Evolutionary conservation across 2,888 invertebrate species (phyloP).

Genomic region (Synergus itoensis): DNA sequence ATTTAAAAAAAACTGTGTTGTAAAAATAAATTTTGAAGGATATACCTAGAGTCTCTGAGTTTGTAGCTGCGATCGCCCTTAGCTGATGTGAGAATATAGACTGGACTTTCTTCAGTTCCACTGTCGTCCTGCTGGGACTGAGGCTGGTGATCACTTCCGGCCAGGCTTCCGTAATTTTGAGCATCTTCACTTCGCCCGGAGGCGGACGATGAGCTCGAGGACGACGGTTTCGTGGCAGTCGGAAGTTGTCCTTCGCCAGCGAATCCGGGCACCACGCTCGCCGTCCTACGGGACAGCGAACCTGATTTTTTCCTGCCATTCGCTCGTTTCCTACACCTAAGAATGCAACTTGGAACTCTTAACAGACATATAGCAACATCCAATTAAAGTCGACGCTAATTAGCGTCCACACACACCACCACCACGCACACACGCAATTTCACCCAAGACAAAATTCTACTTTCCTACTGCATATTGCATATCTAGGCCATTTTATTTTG

Average conservation of each 20-base stretch:
- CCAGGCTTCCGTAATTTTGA: conserved; percentile 68
- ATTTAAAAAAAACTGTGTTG: no score
- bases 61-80: conserved; percentile 81
- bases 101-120: conserved; percentile 75
- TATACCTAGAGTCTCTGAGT: conserved; percentile 86
- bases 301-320: conserved; percentile 75
- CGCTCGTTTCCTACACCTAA: conserved; percentile 73
- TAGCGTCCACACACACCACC: conserved; percentile 17
- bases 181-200: conserved; percentile 75
- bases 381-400: conserved; percentile 35
- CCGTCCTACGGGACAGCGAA: conserved; percentile 74
- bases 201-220: conserved; percentile 75
- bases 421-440: conserved; percentile 6
- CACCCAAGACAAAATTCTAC: conserved; percentile 15
- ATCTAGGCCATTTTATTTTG: not conserved
- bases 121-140: conserved; percentile 75
- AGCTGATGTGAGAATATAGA: conserved; percentile 74
- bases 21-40: conserved; percentile 22
- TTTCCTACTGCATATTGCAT: not conserved
- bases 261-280: conserved; percentile 72
- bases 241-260: conserved; percentile 63
- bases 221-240: conserved; percentile 66
- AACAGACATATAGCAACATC: conserved; percentile 49
- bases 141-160: conserved; percentile 73
- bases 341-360: conserved; percentile 69